phyloP scores from a whole-genome alignment of 2,888 invertebrate species.

The Griposia aprilina region DNA sequence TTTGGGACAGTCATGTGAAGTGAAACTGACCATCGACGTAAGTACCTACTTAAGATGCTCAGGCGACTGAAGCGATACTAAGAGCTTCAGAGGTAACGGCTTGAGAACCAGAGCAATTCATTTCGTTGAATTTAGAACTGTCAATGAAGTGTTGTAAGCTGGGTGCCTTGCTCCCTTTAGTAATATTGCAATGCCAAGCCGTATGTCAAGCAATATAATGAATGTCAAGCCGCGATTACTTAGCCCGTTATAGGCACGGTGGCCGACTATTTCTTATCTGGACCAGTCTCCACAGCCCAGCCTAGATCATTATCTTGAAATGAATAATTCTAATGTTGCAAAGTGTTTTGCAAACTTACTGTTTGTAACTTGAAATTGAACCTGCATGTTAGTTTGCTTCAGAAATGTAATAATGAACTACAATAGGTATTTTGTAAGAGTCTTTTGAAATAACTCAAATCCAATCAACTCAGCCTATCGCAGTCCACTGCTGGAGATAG shows the following conservation, averaged over 20 bases:
- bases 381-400: neutral
- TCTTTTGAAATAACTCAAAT: neutral
- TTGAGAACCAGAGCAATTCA: neutral
- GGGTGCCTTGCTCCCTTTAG: neutral
- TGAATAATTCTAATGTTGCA: no score
- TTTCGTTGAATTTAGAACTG: neutral
- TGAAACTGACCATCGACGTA: neutral
- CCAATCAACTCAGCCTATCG: neutral
- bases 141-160: neutral
- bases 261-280: neutral
- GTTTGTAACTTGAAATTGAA: neutral
- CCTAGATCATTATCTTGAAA: neutral
- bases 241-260: no score
- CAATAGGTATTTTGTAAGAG: neutral
- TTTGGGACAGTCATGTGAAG: neutral
- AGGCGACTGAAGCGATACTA: neutral
- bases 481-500: neutral
- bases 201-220: no score
- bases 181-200: no score
- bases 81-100: neutral
- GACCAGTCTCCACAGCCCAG: neutral
- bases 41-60: neutral
- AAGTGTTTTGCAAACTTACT: conserved; percentile 9
- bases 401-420: neutral
- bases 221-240: neutral